Base-by-base conservation (phyloP, 2,888 invertebrate genomes). In the Xylota sylvarum region DNA sequence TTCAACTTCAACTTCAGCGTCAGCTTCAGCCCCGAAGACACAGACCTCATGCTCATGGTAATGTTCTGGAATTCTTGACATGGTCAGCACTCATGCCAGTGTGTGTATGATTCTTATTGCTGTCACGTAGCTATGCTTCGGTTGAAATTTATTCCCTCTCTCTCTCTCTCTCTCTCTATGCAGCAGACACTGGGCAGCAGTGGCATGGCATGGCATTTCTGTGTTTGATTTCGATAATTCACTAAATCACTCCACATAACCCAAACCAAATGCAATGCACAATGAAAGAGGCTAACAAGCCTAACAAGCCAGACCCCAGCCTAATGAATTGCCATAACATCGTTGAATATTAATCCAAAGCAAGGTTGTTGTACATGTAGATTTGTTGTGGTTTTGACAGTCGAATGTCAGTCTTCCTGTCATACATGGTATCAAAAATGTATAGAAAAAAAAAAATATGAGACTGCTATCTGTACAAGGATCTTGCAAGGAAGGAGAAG, bases 31-130 rank as follows among this genome's bases (percentile, higher is more conserved):
- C 50, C 23, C 58, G 6, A 40, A 46, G 58, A 52, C 58, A 67
- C 32, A 62, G 67, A 74, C 73, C 69, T 52, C 56, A 52, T 64
- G 70, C 55, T 55, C 67, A 73, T 79, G 85, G 70, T 69, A 81
- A 86, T 86, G 86, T 86, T 86, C 86, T 86, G 86, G 86, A 82
- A 86, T 86, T 86, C 82, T 86, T 62, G 72, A 82, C 86, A 86
- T 82, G 82, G 82, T 69, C 85, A 86, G 40, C 60, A 73, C 40
- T 48, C 30, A 14, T 69, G 27, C 14, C 4, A 6, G 23, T 37
- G 14, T 64, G 40, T 17, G 32, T 19, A 19, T 32, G 46, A 72
- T 81, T 81, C 65, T 14, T 72, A 86, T 77, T 60, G 77, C 86
- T 78, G 86, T 86, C 86, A 86, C 86, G 86, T 86, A 86, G 72